Conservation (phyloP, 2,113 vertebrate species). For the Lota lota region DNA sequence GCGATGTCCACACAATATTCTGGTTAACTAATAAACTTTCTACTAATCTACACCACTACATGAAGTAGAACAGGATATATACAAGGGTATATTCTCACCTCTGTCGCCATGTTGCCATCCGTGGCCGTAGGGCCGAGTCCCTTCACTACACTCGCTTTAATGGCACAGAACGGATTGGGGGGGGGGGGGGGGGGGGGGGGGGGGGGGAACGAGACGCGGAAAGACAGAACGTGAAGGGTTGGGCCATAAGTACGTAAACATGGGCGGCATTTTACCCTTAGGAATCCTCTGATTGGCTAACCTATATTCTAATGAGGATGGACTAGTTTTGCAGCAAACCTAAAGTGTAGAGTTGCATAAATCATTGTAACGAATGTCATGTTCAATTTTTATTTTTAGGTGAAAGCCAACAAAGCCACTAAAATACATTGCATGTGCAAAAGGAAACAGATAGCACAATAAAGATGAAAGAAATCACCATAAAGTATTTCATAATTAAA, state of each 20-base stretch:
- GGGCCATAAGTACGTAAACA: too few species aligned
- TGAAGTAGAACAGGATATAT: too few species aligned
- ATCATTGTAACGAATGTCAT: background rate
- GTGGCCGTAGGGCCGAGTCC: slow-evolving; percentile 55
- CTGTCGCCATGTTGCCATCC: slow-evolving; percentile 80
- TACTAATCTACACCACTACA: too few species aligned
- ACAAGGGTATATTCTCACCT: slow-evolving; percentile 60
- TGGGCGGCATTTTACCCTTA: too few species aligned
- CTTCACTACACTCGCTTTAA: slow-evolving; percentile 57
- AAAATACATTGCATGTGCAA: background rate
- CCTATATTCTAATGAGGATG: too few species aligned
- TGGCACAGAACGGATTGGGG: slow-evolving; percentile 40
- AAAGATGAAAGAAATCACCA: slow-evolving; percentile 26
- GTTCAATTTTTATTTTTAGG: background rate
- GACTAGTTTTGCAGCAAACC: too few species aligned
- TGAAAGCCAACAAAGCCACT: background rate
- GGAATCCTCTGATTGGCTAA: too few species aligned
- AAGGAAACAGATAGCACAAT: background rate
- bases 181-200: slow-evolving; percentile 19
- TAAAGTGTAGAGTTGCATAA: too few species aligned
- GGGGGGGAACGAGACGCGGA: background rate
- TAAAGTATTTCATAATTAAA: slow-evolving; percentile 52
- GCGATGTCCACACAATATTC: background rate
- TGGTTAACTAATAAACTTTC: background rate
- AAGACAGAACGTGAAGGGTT: too few species aligned